Evolutionary conservation across 37 sponge, comb jelly and placozoan species (phyloP), one percentile per base, ranked within the genome.

Genomic region (Oopsacas minuta): DNA sequence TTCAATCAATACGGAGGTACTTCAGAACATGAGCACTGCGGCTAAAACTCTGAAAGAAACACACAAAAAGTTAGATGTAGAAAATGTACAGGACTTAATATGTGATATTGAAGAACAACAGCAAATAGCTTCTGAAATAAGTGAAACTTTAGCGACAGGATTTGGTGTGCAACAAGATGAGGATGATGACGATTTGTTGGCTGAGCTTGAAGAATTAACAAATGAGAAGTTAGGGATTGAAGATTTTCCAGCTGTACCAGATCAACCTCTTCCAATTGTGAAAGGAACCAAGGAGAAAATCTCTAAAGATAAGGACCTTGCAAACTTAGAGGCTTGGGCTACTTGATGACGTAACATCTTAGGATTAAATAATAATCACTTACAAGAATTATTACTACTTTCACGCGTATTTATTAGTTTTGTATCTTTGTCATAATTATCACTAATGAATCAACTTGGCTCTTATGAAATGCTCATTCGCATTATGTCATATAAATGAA

Each of bases 41-140:
- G 83, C 83, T 7, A 82, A 82, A 39, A 23, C 83, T 23, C 36
- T 82, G 5, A 82, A 82, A 82, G 39, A 37, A 38, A 17, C 83
- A 22, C 83, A 82, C 42, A 37, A 82, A 28, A 38, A 82, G 28
- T 39, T 82, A 61, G 75, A 61, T 61, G 75, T 61, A 25, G 75
- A 61, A 5, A 34, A 61, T 61, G 83, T 82, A 17, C 83, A 82
- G n/a, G 83, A 82, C 38, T 23, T 82, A 28, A 82, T 82, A 12
- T 23, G 42, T 82, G 83, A 82, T 5, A 82, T 82, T 82, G 38
- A 38, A 22, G 83, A 82, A 20, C 83, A 82, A 17, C 83, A 82
- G 28, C 42, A 82, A 17, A 12, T 82, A 36, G 83, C 83, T 7
- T 39, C 39, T 23, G 83, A 82, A 23, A 82, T 82, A 12, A 22